These are phyloP conservation scores for Athene cunicularia DNA, from an alignment of 2,113 vertebrate species.

Conservation along the genomic window DNA sequence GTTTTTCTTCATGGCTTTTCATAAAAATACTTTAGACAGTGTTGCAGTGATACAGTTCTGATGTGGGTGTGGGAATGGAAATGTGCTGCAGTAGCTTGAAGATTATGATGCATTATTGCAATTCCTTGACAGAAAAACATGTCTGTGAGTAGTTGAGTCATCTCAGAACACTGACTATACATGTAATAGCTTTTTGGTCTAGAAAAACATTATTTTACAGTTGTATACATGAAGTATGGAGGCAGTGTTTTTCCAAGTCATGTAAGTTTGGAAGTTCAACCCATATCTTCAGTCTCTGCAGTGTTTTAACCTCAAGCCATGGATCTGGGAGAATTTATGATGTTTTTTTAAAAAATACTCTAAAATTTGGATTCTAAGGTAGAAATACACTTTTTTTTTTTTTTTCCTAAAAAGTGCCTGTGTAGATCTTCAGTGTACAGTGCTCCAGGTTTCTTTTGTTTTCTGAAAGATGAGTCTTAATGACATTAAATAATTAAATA, in stretches of 20 bases:
- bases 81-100: background rate
- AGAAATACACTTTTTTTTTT: background rate
- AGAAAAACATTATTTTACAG: background rate
- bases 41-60: background rate
- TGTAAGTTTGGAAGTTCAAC: background rate
- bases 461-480: background rate
- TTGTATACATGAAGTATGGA: background rate
- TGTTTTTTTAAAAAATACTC: background rate
- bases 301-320: background rate
- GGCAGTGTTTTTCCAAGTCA: background rate
- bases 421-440: background rate
- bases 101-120: background rate
- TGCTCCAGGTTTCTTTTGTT: background rate
- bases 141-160: background rate
- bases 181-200: background rate
- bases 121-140: background rate
- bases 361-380: background rate
- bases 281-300: background rate
- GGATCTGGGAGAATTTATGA: background rate
- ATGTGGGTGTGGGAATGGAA: background rate
- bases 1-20: background rate
- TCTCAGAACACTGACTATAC: background rate
- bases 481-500: background rate
- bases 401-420: background rate
- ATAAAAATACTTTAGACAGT: background rate